Percentiles rank a stretch among this genome's conserved stretches.
Evolutionary conservation across 2,888 invertebrate genomes (phyloP).

Genomic region (Spialia ferax): DNA sequence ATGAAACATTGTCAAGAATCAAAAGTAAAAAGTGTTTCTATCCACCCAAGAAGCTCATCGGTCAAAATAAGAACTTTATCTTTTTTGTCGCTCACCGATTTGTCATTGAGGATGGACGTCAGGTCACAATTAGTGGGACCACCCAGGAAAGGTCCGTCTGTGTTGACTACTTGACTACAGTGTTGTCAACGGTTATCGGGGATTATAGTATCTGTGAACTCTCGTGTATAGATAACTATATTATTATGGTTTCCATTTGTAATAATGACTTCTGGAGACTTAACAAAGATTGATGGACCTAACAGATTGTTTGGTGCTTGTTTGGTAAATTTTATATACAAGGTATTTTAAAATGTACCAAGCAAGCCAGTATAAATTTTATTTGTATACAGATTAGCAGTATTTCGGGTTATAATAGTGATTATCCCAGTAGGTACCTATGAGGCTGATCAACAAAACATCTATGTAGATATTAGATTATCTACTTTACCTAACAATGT

Average conservation of each 20-base stretch:
- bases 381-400: too few relatives aligned
- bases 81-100: conserved; percentile 52
- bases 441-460: too few relatives aligned
- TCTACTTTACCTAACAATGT: background rate
- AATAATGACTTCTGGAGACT: background rate
- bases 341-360: too few relatives aligned
- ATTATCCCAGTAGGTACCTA: too few relatives aligned
- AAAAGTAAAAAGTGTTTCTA: conserved; percentile 38
- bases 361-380: too few relatives aligned
- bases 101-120: conserved; percentile 61
- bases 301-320: background rate
- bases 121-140: conserved; percentile 67
- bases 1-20: conserved; percentile 38
- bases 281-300: background rate
- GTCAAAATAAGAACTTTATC: conserved; percentile 38
- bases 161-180: conserved; percentile 46
- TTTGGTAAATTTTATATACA: too few relatives aligned
- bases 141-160: conserved; percentile 55
- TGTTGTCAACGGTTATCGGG: conserved; percentile 49
- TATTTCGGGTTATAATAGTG: too few relatives aligned
- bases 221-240: conserved; percentile 12
- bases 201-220: conserved; percentile 24
- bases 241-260: conserved; percentile 10
- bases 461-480: too few relatives aligned
- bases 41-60: conserved; percentile 35